These are phyloP conservation scores for Tubulanus polymorphus DNA, from an alignment of 2,888 invertebrate species.

Conservation along the genomic window DNA sequence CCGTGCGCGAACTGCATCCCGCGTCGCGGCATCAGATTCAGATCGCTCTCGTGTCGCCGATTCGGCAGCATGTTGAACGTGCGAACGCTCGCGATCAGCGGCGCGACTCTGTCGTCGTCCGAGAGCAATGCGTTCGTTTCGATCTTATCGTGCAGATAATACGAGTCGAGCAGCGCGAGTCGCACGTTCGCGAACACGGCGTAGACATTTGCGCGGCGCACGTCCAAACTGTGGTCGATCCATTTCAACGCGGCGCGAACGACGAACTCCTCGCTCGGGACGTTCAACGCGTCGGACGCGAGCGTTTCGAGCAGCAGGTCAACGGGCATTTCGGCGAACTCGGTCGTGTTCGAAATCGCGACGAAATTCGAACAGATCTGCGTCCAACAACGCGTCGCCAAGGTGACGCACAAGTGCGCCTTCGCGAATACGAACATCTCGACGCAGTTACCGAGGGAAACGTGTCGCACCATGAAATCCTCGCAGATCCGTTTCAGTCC, in stretches of 20 bases:
- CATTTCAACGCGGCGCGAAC: constrained; percentile 47
- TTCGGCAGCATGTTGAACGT: constrained; percentile 48
- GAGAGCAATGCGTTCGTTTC: constrained; percentile 31
- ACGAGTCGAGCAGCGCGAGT: constrained; percentile 48
- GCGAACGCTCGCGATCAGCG: constrained; percentile 32
- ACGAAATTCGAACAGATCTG: constrained; percentile 34
- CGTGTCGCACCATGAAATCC: constrained; percentile 47
- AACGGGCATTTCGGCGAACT: constrained; percentile 42
- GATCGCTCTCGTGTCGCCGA: constrained; percentile 44
- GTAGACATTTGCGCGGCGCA: constrained; percentile 24
- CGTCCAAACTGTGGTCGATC: constrained; percentile 29
- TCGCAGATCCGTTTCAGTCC: constrained; percentile 45
- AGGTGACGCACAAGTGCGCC: constrained; percentile 42
- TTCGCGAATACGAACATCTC: constrained; percentile 49
- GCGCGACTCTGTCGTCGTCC: constrained; percentile 26
- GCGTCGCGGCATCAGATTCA: constrained; percentile 44
- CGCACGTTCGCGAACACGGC: constrained; percentile 44
- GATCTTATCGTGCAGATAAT: constrained; percentile 50
- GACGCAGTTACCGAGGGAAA: constrained; percentile 45
- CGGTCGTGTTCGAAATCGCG: constrained; percentile 37
- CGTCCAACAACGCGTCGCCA: constrained; percentile 34
- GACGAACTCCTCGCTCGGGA: constrained; percentile 39
- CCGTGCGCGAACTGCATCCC: constrained; percentile 35
- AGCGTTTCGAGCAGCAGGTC: constrained; percentile 48
- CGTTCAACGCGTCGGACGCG: constrained; percentile 43